phyloP scores from a whole-genome alignment of 1,140 invertebrate species.

The Drosophila guanche region DNA sequence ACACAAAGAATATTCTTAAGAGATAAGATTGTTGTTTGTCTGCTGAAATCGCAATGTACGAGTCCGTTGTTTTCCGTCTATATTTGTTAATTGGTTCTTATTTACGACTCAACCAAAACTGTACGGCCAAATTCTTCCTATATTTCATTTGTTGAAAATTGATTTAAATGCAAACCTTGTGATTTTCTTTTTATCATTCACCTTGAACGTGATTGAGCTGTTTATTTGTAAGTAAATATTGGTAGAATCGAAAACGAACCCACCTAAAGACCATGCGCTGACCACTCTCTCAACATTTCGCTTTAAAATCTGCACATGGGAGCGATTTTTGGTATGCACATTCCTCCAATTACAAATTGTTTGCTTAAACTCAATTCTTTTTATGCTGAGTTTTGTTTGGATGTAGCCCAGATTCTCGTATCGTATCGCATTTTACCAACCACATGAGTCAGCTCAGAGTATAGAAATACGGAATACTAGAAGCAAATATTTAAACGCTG shows the following conservation, averaged over 20 bases:
- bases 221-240: conserved; percentile 40
- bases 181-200: conserved; percentile 58
- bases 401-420: conserved; percentile 9
- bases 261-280: conserved; percentile 28
- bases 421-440: conserved; percentile 23
- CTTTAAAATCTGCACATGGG: conserved; percentile 48
- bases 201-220: conserved; percentile 76
- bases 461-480: conserved; percentile 9
- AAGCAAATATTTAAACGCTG: conserved; percentile 40
- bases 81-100: no score
- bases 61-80: conserved; percentile 15
- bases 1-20: conserved; percentile 14
- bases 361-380: conserved; percentile 12
- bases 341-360: conserved; percentile 52
- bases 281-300: conserved; percentile 49
- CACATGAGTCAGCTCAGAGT: conserved; percentile 44
- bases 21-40: conserved; percentile 18
- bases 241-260: conserved; percentile 2
- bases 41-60: conserved; percentile 13
- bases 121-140: no score
- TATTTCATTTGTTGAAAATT: not conserved
- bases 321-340: conserved; percentile 31
- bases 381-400: conserved; percentile 64
- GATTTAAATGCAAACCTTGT: conserved; percentile 9
- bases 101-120: conserved; percentile 11